These are phyloP conservation scores for Mesocentrotus franciscanus DNA, from an alignment of 53 echinoderm and acorn worm genomes.

Conservation along the genomic window DNA sequence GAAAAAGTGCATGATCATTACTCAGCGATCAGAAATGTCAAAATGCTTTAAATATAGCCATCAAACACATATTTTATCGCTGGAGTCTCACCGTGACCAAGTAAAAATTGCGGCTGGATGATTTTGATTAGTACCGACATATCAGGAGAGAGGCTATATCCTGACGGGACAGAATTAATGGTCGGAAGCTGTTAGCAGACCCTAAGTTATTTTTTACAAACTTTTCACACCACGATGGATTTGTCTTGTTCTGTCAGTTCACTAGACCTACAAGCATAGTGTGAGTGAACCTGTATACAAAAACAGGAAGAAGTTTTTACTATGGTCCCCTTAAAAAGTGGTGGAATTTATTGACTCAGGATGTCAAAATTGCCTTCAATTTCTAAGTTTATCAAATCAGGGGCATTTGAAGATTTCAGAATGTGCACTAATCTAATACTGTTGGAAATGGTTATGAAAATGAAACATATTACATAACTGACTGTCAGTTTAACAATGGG, in stretches of 20 bases:
- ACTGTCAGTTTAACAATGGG: too few relatives aligned
- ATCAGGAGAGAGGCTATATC: not conserved
- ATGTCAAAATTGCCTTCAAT: too few relatives aligned
- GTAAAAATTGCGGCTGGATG: not conserved
- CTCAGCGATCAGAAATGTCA: not conserved
- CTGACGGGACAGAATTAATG: not conserved
- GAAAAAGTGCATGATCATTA: slow-evolving; percentile 30
- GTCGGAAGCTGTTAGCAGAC: not conserved
- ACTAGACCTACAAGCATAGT: not conserved
- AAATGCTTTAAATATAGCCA: slow-evolving; percentile 12
- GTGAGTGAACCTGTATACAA: too few relatives aligned
- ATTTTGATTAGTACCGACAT: not conserved
- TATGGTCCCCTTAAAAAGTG: too few relatives aligned
- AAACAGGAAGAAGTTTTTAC: too few relatives aligned
- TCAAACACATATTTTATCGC: slow-evolving; percentile 7
- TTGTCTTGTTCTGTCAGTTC: not conserved
- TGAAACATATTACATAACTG: too few relatives aligned
- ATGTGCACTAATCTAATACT: too few relatives aligned
- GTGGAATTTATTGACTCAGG: too few relatives aligned
- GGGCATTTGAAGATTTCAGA: too few relatives aligned
- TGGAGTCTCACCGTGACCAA: not conserved
- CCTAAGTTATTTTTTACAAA: not conserved
- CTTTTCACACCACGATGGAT: not conserved
- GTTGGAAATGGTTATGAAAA: too few relatives aligned
- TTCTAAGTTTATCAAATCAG: too few relatives aligned